Base-by-base conservation (phyloP, 1,140 invertebrate species). In the Cherax destructor region DNA sequence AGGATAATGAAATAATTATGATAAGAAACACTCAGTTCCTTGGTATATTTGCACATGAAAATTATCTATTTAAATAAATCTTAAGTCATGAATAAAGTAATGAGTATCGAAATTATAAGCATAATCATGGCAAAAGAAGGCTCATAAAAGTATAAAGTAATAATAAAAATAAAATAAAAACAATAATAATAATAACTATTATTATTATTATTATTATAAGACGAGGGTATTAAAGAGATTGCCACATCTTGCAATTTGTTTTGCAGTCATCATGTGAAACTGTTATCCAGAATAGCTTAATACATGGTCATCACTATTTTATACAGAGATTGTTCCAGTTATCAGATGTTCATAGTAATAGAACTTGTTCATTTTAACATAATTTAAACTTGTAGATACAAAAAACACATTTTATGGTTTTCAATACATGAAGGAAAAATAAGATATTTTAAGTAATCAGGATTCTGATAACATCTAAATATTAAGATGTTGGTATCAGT, bases 11-110 rank as follows among this genome's bases (percentile, higher is more conserved):
- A 81, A 81, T 6, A 4, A 52, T 0, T 1, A 56, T 6, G n/a
- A 56, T 81, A 59, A 59, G 50, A 81, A 81, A 81, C 49, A 81
- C 24, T 81, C 56, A 56, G 30, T 81, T 81, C 50, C 79, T 81
- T 81, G 50, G 79, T 81, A 81, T 56, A 81, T 81, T 81, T 81
- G 79, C 79, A 81, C 79, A 56, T 81, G 79, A 81, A 52, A 81
- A 81, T 81, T 81, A 24, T 56, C 24, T 59, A 81, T 59, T 81
- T 81, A 81, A 81, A 81, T 81, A 81, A 81, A 81, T 41, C 50
- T 80, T 80, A 24, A 59, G 61, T 81, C 49, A 81, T 81, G 79
- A 81, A 81, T n/a, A 24, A 81, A 59, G 47, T 81, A 81, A 81
- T 81, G 79, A 81, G 79, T 81, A 81, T 81, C 77, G 52, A 81